Conservation (phyloP, 2,797 vertebrate genomes). For the Squalus acanthias region DNA sequence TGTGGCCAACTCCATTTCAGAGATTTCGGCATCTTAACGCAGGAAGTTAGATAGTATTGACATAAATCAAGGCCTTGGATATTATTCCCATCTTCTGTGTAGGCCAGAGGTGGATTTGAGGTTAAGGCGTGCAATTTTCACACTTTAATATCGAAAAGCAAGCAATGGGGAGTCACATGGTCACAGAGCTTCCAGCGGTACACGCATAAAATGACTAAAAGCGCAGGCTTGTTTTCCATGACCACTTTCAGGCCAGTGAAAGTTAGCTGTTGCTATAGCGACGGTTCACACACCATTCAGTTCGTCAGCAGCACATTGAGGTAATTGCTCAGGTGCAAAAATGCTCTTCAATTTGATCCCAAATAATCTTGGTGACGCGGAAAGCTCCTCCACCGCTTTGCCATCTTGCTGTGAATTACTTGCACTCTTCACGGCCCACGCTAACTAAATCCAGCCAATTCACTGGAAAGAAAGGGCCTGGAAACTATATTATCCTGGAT, state of each 20-base stretch:
- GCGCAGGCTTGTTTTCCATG: neutral
- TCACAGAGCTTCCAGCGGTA: neutral
- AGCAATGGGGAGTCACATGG: neutral
- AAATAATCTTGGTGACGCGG: neutral
- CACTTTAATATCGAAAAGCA: neutral
- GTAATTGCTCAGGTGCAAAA: neutral
- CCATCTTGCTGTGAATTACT: constrained; percentile 13
- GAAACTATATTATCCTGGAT: neutral
- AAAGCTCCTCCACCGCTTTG: neutral
- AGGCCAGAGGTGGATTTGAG: neutral
- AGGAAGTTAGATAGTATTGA: neutral
- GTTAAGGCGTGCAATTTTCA: neutral
- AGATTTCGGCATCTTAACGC: neutral
- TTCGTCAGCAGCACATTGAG: neutral
- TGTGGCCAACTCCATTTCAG: neutral
- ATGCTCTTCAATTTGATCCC: neutral
- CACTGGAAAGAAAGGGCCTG: neutral
- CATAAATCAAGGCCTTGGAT: neutral
- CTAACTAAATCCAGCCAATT: constrained; percentile 7
- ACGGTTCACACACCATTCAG: neutral
- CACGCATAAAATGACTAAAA: neutral
- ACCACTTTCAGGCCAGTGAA: neutral
- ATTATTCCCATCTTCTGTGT: neutral
- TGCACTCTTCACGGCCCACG: neutral
- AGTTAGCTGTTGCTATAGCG: neutral